Percentiles rank a stretch among this genome's conserved stretches.
These are phyloP conservation scores for Chrysodeixis includens DNA, from an alignment of 2,888 invertebrate species.

Conservation along the genomic window DNA sequence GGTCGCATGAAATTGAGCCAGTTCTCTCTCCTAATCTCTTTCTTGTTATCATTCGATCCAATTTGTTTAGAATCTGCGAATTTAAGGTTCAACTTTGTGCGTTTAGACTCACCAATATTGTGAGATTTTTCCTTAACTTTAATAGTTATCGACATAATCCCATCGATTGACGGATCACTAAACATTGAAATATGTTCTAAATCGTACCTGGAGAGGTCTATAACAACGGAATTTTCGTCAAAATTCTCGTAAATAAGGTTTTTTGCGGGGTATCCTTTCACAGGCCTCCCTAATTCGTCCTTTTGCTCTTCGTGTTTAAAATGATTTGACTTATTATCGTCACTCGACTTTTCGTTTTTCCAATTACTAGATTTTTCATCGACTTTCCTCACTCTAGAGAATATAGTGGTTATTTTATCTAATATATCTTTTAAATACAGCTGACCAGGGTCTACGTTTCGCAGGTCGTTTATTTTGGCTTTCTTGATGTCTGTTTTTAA, in stretches of 20 bases:
- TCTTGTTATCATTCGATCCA: slow-evolving; percentile 28
- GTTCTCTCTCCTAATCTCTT: slow-evolving; percentile 35
- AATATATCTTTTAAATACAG: slow-evolving; percentile 74
- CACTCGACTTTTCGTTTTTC: slow-evolving; percentile 37
- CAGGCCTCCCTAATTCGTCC: slow-evolving; percentile 60
- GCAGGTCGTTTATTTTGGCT: slow-evolving; percentile 27
- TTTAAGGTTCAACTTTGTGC: slow-evolving; percentile 63
- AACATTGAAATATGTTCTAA: slow-evolving; percentile 74
- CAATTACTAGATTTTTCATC: slow-evolving; percentile 37
- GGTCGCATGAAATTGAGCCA: slow-evolving; percentile 54
- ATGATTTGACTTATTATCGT: slow-evolving; percentile 35
- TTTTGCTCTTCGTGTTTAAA: slow-evolving; percentile 46
- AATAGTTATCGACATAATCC: slow-evolving; percentile 69
- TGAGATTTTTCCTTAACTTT: slow-evolving; percentile 71
- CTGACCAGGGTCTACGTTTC: slow-evolving; percentile 66
- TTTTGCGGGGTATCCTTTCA: slow-evolving; percentile 56
- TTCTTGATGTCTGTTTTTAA: slow-evolving; percentile 37
- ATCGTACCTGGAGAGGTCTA: slow-evolving; percentile 75
- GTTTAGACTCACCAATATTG: slow-evolving; percentile 58
- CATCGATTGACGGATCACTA: slow-evolving; percentile 64
- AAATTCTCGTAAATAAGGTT: slow-evolving; percentile 60
- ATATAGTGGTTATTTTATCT: slow-evolving; percentile 76
- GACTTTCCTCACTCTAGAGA: slow-evolving; percentile 62
- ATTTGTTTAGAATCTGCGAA: slow-evolving; percentile 59
- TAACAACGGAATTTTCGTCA: slow-evolving; percentile 70